Evolutionary conservation across 2,888 invertebrate species (phyloP).

Genomic region (Drosophila ezoana): DNA sequence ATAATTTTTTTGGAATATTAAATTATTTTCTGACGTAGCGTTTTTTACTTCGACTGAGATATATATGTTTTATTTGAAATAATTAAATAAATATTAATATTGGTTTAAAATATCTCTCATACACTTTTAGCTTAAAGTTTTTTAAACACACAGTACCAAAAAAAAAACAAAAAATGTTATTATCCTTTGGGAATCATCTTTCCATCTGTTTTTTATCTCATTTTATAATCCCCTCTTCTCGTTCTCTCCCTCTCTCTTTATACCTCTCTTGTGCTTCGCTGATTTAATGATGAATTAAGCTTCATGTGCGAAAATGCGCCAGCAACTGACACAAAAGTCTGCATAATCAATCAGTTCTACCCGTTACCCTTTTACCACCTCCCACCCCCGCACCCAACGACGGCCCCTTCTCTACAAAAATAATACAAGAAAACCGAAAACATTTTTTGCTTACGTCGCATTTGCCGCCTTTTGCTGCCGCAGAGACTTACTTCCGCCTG

Average conservation of each 20-base stretch:
- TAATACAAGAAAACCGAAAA: slow-evolving; percentile 19
- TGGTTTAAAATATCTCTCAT: not conserved
- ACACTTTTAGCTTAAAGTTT: not conserved
- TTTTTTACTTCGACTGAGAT: not conserved
- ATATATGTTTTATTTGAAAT: not conserved
- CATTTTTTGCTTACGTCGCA: slow-evolving; percentile 67
- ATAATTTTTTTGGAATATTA: no score
- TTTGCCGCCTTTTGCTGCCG: slow-evolving; percentile 58
- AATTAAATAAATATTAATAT: not conserved
- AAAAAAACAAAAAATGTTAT: no score
- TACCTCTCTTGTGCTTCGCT: slow-evolving; percentile 41
- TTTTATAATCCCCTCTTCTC: not conserved
- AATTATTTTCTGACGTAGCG: no score
- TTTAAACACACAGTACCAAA: slow-evolving; percentile 7
- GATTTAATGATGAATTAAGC: slow-evolving; percentile 76
- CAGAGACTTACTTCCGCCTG: slow-evolving; percentile 61
- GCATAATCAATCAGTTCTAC: slow-evolving; percentile 74
- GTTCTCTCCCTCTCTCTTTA: not conserved
- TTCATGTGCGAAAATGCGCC: slow-evolving; percentile 63
- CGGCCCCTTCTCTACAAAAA: slow-evolving; percentile 5
- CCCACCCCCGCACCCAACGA: not conserved
- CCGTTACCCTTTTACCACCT: not conserved
- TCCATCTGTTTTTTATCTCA: slow-evolving; percentile 6
- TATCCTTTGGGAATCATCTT: slow-evolving; percentile 14
- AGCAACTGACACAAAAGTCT: slow-evolving; percentile 74